Evolutionary conservation across 2,888 invertebrate species (phyloP), one percentile per base, ranked within the genome.

Genomic region (Hyles lineata): DNA sequence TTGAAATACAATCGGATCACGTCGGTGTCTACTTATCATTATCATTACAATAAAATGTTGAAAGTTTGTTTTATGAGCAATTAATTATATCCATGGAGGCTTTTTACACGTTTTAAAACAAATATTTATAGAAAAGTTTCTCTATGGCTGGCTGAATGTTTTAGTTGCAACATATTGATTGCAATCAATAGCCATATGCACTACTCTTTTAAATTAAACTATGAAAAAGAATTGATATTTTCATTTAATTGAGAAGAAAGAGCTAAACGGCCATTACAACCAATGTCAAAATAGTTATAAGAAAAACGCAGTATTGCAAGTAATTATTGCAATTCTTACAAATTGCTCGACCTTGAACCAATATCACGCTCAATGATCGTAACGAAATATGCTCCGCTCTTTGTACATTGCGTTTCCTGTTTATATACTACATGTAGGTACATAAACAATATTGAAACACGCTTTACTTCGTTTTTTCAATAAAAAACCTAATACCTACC

Each of bases 371-470:
- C 32, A 70, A 21, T 32, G n/a, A 58, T 52, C 15, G 58, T n/a
- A 70, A 58, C 29, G 19, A 70, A 32, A 67, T 43, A 43, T 50
- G 43, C 23, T 50, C 67, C 43, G 67, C 43, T 43, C 23, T 23
- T 67, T 67, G 67, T 23, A 43, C 67, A 67, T 43, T 23, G 23
- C 50, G 19, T n/a, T 67, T 67, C 67, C 67, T 50, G 67, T 67
- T 43, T 43, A 63, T 21, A 43, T 15, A 50, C 23, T 17, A 15
- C 15, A n/a, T 43, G 21, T 21, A 35, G n/a, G n/a, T 55, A 55
- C 55, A 55, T 55, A n/a, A 17, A 55, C 5, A 17, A 55, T n/a
- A 55, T 17, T n/a, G 8, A n/a, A 55, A n/a, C 19, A 17, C 0
- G 5, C n/a, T 11, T 11, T 11, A 43, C 43, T 11, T 15, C 0